Conservation (phyloP, 1,140 invertebrate species). For the Aphis craccivora region DNA sequence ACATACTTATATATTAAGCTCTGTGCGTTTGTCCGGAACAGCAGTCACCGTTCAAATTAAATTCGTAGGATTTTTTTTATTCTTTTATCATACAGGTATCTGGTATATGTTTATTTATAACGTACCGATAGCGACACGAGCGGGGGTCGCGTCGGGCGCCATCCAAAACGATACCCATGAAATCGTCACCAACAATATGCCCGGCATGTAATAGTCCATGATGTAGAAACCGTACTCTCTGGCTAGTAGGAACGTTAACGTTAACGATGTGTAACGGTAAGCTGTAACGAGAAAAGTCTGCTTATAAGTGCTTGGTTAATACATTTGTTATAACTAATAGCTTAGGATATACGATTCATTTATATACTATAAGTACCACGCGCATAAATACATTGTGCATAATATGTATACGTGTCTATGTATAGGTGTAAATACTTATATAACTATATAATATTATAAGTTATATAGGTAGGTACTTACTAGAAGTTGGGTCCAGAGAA, state of each 20-base stretch:
- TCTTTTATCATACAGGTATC: background rate
- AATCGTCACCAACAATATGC: slow-evolving; percentile 84
- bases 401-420: no score
- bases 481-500: slow-evolving; percentile 32
- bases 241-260: slow-evolving; percentile 77
- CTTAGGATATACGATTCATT: no score
- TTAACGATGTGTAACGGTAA: slow-evolving; percentile 77
- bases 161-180: slow-evolving; percentile 93
- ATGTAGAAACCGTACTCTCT: slow-evolving; percentile 86
- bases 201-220: slow-evolving; percentile 89
- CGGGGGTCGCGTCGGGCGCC: slow-evolving; percentile 82
- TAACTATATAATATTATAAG: no score
- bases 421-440: no score
- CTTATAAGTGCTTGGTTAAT: no score
- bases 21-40: background rate
- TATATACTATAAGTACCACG: no score
- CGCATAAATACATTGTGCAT: no score
- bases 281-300: slow-evolving; percentile 35
- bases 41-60: background rate
- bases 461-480: background rate
- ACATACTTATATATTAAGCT: background rate
- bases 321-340: no score
- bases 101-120: background rate
- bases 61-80: background rate
- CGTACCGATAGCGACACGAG: slow-evolving; percentile 77